Conservation (phyloP, 2,113 vertebrate genomes). For the Lagenorhynchus albirostris region DNA sequence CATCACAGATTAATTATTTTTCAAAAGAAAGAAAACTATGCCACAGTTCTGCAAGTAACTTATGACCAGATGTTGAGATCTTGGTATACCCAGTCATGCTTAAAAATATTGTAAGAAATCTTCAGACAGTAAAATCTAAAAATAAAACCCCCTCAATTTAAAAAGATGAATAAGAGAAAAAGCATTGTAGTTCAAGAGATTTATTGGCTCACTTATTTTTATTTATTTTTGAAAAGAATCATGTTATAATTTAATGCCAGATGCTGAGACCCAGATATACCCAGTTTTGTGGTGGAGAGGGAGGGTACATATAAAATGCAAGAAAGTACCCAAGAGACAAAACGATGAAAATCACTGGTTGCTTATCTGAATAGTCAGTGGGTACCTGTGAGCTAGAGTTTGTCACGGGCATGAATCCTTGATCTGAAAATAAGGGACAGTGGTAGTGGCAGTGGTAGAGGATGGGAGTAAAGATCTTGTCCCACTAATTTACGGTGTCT, state of each 20-base stretch:
- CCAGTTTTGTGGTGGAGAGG: background rate
- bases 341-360: background rate
- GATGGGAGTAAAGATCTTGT: background rate
- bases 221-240: slow-evolving; percentile 45
- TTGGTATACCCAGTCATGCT: background rate
- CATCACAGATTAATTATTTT: slow-evolving; percentile 65
- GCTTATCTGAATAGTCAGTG: background rate
- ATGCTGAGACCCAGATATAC: background rate
- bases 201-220: slow-evolving; percentile 39
- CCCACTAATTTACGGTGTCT: background rate
- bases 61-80: slow-evolving; percentile 58
- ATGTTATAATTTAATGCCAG: slow-evolving; percentile 39
- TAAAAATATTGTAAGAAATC: slow-evolving; percentile 50
- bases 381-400: background rate
- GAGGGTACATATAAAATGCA: background rate
- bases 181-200: background rate
- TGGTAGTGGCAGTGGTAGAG: background rate
- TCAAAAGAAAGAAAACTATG: slow-evolving; percentile 65
- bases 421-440: background rate
- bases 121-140: slow-evolving; percentile 59
- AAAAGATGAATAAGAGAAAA: slow-evolving; percentile 43
- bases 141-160: slow-evolving; percentile 19
- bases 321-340: background rate
- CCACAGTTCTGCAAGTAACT: slow-evolving; percentile 47
- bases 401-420: background rate